A percentile compares a stretch with the other conserved stretches of the same genome.
phyloP scores from a whole-genome alignment of 2,888 invertebrate species.

The Diaprepes abbreviatus region DNA sequence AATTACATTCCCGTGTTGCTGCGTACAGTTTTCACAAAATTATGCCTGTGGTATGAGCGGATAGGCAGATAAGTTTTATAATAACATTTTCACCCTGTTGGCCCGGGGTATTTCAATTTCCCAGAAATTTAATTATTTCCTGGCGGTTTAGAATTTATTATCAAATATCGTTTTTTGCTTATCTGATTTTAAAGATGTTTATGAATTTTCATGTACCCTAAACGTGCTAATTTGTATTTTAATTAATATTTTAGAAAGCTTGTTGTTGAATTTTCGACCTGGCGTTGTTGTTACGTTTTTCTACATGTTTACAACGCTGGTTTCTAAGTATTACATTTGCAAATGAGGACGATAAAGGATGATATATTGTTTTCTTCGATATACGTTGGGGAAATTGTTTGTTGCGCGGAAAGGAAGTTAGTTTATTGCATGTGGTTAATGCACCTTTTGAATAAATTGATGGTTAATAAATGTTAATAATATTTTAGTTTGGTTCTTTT shows the following conservation, averaged over 20 bases:
- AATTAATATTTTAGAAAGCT: not conserved
- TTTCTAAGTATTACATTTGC: no score
- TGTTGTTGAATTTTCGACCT: not conserved
- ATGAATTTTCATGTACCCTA: slow-evolving; percentile 4
- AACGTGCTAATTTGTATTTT: slow-evolving; percentile 17
- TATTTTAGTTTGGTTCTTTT: no score
- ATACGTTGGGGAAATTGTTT: no score
- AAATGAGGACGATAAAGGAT: no score
- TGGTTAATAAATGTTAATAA: no score
- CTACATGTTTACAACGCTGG: no score
- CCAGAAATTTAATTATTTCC: slow-evolving; percentile 47
- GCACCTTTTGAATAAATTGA: no score
- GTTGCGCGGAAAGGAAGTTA: no score
- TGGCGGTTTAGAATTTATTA: slow-evolving; percentile 41
- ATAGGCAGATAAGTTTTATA: slow-evolving; percentile 58
- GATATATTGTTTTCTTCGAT: no score
- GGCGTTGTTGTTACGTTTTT: no score
- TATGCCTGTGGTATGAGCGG: slow-evolving; percentile 58
- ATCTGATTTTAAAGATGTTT: slow-evolving; percentile 20
- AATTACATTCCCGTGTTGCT: slow-evolving; percentile 60
- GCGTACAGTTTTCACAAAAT: slow-evolving; percentile 67
- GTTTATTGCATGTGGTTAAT: no score
- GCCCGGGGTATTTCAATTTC: slow-evolving; percentile 46
- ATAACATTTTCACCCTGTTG: slow-evolving; percentile 54
- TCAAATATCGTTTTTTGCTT: slow-evolving; percentile 20